Evolutionary conservation across 2,113 vertebrate species (phyloP).

Genomic region (Oreochromis tanganicae): DNA sequence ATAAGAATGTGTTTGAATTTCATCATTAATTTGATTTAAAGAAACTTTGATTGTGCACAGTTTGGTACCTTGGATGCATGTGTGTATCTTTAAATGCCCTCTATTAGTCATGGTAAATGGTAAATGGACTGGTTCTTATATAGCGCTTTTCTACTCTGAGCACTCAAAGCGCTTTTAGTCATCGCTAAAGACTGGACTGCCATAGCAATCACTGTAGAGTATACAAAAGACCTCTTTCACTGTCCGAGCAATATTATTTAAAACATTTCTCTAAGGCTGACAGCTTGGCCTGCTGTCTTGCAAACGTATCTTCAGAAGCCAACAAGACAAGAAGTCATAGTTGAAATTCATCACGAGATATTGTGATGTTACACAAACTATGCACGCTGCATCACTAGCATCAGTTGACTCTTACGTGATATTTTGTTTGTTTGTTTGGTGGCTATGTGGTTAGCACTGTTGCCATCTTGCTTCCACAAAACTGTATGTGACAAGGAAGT

Average conservation of each 20-base stretch:
- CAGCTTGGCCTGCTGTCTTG: not conserved
- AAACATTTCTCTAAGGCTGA: not conserved
- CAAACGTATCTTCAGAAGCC: not conserved
- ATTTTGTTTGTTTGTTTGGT: not conserved
- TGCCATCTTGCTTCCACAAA: not conserved
- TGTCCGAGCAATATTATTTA: not conserved
- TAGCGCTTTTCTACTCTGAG: too few species aligned
- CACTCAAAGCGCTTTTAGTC: not conserved
- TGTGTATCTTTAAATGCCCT: not conserved
- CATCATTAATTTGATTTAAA: slow-evolving; percentile 22
- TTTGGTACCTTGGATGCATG: not conserved
- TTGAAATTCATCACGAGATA: not conserved
- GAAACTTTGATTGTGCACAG: not conserved
- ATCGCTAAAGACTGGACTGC: not conserved
- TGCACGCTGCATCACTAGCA: not conserved
- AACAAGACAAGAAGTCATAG: not conserved
- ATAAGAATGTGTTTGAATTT: not conserved
- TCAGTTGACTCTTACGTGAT: not conserved
- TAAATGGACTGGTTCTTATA: too few species aligned
- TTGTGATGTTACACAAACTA: not conserved
- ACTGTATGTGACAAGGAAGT: not conserved
- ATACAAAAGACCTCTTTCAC: not conserved
- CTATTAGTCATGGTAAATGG: not conserved
- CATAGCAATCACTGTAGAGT: not conserved
- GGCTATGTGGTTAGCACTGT: not conserved